Evolutionary conservation across 2,888 invertebrate genomes (phyloP).

Genomic region (Tinea trinotella): DNA sequence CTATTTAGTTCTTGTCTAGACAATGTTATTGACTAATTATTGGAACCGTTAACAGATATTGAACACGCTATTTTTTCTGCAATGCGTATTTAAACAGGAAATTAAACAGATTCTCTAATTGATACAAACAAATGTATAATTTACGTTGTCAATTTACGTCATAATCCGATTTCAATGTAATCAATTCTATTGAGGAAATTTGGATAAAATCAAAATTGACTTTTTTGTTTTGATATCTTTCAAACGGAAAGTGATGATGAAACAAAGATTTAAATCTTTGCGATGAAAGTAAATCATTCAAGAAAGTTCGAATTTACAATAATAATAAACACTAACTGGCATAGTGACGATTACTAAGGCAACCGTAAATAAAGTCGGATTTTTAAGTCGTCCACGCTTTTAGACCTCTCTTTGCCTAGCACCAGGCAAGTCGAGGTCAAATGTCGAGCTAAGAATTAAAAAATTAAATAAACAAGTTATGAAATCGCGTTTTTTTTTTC

Average conservation of each 20-base stretch:
- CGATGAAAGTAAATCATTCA: not conserved
- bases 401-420: too few relatives aligned
- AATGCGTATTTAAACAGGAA: not conserved
- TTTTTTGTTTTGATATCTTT: not conserved
- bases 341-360: too few relatives aligned
- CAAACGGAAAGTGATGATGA: not conserved
- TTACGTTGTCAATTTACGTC: constrained; percentile 13
- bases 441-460: too few relatives aligned
- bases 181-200: not conserved
- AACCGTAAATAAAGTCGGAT: too few relatives aligned
- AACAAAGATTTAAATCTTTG: not conserved
- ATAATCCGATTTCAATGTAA: constrained; percentile 2
- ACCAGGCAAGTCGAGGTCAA: too few relatives aligned
- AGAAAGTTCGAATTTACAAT: too few relatives aligned
- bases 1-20: not conserved
- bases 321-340: too few relatives aligned
- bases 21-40: constrained; percentile 1
- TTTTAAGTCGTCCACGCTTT: too few relatives aligned
- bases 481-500: too few relatives aligned
- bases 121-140: not conserved
- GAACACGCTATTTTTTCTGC: not conserved
- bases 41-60: constrained; percentile 10
- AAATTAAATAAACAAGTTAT: too few relatives aligned
- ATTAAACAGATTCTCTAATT: not conserved
- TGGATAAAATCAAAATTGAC: not conserved